Conservation (phyloP, 1,140 invertebrate genomes). For the Lanistes nyassanus region DNA sequence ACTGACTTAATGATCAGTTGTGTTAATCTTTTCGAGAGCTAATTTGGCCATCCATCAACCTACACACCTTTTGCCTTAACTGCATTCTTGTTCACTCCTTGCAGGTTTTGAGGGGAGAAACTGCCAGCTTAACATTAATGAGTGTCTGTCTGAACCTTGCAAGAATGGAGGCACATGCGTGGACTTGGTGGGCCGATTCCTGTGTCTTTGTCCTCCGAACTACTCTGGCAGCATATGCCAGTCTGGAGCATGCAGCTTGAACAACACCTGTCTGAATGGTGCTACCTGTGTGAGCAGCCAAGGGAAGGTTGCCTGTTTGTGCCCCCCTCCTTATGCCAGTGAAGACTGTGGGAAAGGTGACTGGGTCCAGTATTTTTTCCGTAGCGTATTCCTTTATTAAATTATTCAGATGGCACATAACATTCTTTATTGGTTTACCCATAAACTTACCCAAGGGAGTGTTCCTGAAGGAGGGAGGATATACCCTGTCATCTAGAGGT, state of each 20-base stretch:
- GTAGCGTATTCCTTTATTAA: too few relatives aligned
- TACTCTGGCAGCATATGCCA: conserved; percentile 64
- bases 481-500: too few relatives aligned
- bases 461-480: too few relatives aligned
- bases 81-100: neutral
- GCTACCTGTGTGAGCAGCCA: conserved; percentile 91
- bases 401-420: too few relatives aligned
- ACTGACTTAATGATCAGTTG: too few relatives aligned
- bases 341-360: conserved; percentile 80
- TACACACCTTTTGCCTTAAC: too few relatives aligned
- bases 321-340: conserved; percentile 74
- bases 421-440: too few relatives aligned
- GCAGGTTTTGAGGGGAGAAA: conserved; percentile 54
- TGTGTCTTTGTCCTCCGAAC: conserved; percentile 36
- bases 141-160: conserved; percentile 51
- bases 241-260: conserved; percentile 79
- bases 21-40: too few relatives aligned
- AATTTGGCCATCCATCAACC: too few relatives aligned
- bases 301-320: conserved; percentile 93
- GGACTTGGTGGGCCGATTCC: conserved; percentile 32
- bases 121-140: conserved; percentile 50
- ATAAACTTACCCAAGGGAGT: too few relatives aligned
- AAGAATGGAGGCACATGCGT: conserved; percentile 52
- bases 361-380: neutral
- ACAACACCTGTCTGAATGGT: conserved; percentile 72